Conservation (phyloP, 1,140 invertebrate species). For the Lanistes nyassanus region DNA sequence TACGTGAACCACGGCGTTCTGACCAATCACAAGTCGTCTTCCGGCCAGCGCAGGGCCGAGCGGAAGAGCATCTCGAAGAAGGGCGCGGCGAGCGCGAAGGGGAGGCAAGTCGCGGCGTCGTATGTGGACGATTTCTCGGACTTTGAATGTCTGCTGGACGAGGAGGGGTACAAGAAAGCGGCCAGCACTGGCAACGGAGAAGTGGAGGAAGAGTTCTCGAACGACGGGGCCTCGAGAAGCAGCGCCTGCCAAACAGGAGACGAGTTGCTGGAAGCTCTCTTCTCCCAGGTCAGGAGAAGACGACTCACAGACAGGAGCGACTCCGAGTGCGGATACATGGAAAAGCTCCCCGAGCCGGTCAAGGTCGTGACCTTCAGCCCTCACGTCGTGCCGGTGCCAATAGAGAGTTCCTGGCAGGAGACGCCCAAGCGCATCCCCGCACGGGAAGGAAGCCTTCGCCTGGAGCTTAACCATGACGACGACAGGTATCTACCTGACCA, state of each 20-base stretch:
- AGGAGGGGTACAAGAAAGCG: slow-evolving; percentile 5
- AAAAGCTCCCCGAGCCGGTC: background rate
- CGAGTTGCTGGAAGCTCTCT: slow-evolving; percentile 14
- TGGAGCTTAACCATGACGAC: background rate
- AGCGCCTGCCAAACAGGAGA: slow-evolving; percentile 17
- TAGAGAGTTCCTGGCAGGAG: slow-evolving; percentile 10
- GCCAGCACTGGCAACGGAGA: background rate
- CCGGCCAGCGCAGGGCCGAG: background rate
- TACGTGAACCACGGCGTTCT: slow-evolving; percentile 37
- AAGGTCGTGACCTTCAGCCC: slow-evolving; percentile 23
- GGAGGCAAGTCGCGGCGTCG: no score
- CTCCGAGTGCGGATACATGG: no score
- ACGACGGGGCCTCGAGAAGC: background rate
- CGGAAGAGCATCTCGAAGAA: no score
- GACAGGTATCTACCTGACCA: background rate
- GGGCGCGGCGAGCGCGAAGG: no score
- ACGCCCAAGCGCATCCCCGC: background rate
- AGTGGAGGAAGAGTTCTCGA: background rate
- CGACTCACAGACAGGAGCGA: background rate
- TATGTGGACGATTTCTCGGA: slow-evolving; percentile 23
- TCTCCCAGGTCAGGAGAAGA: slow-evolving; percentile 14
- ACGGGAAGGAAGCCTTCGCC: background rate
- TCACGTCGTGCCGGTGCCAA: slow-evolving; percentile 20
- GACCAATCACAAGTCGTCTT: slow-evolving; percentile 3
- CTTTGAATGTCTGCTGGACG: slow-evolving; percentile 21